These are phyloP conservation scores for Crepidodera aurea DNA, from an alignment of 2,888 invertebrate genomes.

Conservation along the genomic window DNA sequence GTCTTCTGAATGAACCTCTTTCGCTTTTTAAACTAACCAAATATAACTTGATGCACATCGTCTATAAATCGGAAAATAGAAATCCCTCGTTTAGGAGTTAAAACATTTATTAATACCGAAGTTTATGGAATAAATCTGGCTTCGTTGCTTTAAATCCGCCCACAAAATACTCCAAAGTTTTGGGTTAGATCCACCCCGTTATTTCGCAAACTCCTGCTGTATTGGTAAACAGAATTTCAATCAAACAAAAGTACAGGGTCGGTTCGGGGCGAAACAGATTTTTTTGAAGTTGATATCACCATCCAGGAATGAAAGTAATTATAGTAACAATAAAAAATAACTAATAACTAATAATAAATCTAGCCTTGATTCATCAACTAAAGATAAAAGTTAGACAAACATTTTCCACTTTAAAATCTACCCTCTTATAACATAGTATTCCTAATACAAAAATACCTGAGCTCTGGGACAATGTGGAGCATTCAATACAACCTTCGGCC, in stretches of 20 bases:
- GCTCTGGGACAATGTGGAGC: too few relatives aligned
- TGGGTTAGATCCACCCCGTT: slow-evolving; percentile 7
- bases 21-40: neutral
- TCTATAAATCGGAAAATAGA: slow-evolving; percentile 19
- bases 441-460: too few relatives aligned
- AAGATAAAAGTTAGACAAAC: too few relatives aligned
- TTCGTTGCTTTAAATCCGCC: slow-evolving; percentile 29
- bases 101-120: slow-evolving; percentile 39
- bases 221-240: slow-evolving; percentile 46
- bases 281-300: too few relatives aligned
- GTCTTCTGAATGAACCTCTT: too few relatives aligned
- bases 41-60: slow-evolving; percentile 1
- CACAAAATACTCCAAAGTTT: slow-evolving; percentile 13
- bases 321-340: too few relatives aligned
- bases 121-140: slow-evolving; percentile 38
- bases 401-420: too few relatives aligned
- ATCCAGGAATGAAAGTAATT: too few relatives aligned
- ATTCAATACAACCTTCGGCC: too few relatives aligned
- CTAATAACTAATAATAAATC: too few relatives aligned
- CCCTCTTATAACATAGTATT: too few relatives aligned
- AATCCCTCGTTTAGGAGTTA: slow-evolving; percentile 34
- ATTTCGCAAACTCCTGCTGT: slow-evolving; percentile 22
- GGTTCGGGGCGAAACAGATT: slow-evolving; percentile 10
- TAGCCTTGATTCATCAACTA: too few relatives aligned
- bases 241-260: slow-evolving; percentile 30